phyloP scores from a whole-genome alignment of 2,797 vertebrate genomes.

The Parotocinclus haroldoi region DNA sequence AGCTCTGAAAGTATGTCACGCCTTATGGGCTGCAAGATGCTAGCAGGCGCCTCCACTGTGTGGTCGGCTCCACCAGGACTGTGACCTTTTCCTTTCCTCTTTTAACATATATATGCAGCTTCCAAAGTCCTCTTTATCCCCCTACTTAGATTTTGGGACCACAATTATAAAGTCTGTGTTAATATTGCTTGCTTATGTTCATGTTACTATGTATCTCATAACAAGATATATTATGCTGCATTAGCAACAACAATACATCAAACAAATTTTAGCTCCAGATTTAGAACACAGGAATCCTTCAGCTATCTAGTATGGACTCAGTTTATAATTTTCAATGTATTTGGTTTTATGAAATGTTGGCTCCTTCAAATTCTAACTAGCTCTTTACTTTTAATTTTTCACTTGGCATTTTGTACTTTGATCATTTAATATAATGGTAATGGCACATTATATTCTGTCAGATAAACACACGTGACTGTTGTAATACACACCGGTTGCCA shows the following conservation, averaged over 20 bases:
- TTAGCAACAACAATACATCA: too few relatives aligned
- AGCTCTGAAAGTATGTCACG: slow-evolving; percentile 29
- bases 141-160: not conserved
- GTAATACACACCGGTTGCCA: slow-evolving; percentile 82
- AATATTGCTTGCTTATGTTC: not conserved
- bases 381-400: not conserved
- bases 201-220: slow-evolving; percentile 3
- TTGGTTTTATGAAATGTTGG: too few relatives aligned
- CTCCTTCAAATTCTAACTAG: too few relatives aligned
- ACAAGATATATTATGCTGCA: not conserved
- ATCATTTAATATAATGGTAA: not conserved
- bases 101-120: slow-evolving; percentile 16
- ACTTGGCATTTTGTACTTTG: not conserved
- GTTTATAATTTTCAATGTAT: too few relatives aligned
- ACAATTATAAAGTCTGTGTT: not conserved
- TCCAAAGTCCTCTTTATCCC: slow-evolving; percentile 17
- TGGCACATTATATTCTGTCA: not conserved
- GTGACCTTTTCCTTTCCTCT: slow-evolving; percentile 29
- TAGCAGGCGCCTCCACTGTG: slow-evolving; percentile 32
- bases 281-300: too few relatives aligned
- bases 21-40: slow-evolving; percentile 2
- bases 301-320: too few relatives aligned
- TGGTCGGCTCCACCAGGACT: slow-evolving; percentile 45
- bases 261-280: too few relatives aligned
- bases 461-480: not conserved